Conservation (phyloP, 23 tunicate genomes). For the Trididemnum clinides region DNA sequence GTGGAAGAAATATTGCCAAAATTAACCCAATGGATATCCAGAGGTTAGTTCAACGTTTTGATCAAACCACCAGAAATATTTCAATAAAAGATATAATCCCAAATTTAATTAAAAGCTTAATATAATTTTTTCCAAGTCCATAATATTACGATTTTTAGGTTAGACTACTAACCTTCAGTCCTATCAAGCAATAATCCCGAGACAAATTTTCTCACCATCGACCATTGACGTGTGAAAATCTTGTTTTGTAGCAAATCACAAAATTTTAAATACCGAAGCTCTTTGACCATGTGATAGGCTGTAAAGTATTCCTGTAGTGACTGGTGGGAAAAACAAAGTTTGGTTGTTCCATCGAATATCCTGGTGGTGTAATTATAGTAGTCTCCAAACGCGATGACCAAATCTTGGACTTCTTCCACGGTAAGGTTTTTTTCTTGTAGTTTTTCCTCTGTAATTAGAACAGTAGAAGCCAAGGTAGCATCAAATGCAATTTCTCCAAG, state of each 20-base stretch:
- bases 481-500: constrained; percentile 19
- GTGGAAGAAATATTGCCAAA: too few species aligned
- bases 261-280: neutral
- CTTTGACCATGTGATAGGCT: neutral
- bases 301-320: constrained; percentile 19
- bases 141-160: too few species aligned
- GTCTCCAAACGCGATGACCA: neutral
- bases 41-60: too few species aligned
- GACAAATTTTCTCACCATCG: constrained; percentile 32
- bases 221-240: neutral
- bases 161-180: neutral
- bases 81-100: too few species aligned
- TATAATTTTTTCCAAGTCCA: too few species aligned
- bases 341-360: constrained; percentile 30
- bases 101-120: too few species aligned
- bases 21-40: too few species aligned
- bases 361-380: neutral
- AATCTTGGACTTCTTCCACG: constrained; percentile 29
- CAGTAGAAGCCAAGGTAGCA: neutral
- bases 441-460: neutral
- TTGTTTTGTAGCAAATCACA: neutral
- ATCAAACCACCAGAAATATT: too few species aligned
- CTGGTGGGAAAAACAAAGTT: constrained; percentile 21
- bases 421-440: neutral
- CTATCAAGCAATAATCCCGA: constrained; percentile 12